Evolutionary conservation across 2,797 vertebrate species (phyloP).

Genomic region (Emydoidea blandingii): DNA sequence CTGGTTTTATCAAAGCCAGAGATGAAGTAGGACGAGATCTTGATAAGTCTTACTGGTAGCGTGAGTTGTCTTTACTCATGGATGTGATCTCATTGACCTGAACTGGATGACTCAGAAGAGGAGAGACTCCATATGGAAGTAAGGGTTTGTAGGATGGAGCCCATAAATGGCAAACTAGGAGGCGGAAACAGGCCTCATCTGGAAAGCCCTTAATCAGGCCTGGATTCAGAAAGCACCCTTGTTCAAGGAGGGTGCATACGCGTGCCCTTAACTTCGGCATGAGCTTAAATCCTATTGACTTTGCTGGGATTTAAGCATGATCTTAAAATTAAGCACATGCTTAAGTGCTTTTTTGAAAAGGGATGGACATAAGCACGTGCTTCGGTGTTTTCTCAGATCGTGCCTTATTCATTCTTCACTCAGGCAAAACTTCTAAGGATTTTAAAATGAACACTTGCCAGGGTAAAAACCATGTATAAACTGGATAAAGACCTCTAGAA

Average conservation of each 20-base stretch:
- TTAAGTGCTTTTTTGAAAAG: constrained; percentile 35
- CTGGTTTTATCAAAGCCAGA: neutral
- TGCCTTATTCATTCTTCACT: neutral
- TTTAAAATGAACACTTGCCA: neutral
- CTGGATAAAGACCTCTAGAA: neutral
- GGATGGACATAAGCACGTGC: neutral
- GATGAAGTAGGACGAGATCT: neutral
- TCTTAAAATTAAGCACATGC: neutral
- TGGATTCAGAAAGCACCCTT: constrained; percentile 48
- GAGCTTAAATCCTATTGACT: neutral
- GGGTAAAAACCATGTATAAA: neutral
- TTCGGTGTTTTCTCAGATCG: constrained; percentile 15
- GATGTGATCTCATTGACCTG: neutral
- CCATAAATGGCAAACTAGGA: neutral
- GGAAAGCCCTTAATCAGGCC: constrained; percentile 44
- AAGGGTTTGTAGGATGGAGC: neutral
- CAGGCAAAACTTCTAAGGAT: neutral
- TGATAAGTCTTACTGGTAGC: neutral
- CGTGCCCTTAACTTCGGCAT: constrained; percentile 30
- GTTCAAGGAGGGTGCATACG: constrained; percentile 1
- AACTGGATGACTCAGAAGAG: neutral
- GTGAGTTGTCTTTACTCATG: neutral
- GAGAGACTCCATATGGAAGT: neutral
- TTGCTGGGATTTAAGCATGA: neutral
- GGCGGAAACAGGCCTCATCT: neutral